Evolutionary conservation across 2,888 invertebrate genomes (phyloP), one percentile per base, ranked within the genome.

Genomic region (Agrochola lychnidis): DNA sequence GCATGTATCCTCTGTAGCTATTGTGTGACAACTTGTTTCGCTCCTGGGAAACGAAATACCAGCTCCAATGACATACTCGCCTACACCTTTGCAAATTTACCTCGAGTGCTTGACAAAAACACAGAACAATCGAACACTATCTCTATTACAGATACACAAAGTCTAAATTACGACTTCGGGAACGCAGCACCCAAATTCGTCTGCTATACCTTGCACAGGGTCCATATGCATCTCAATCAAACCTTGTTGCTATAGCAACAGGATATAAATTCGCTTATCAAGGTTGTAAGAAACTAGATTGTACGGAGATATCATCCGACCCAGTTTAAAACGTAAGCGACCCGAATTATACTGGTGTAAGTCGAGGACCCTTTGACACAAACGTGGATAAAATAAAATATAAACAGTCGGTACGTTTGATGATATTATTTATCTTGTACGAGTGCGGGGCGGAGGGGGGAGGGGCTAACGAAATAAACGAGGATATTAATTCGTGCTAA

Each of bases 271-370:
- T 81, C 45, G 75, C 16, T 22, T 67, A 51, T 25, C 51, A 40
- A 61, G 16, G 48, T 70, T 30, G 40, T 64, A 76, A 78, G 82
- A 61, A 78, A 64, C 22, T 68, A 80, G 73, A 75, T 82, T 78
- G 83, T 74, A 63, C 63, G 30, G 67, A 88, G 88, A 89, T 88
- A 88, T 88, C 87, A 88, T 78, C 73, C 89, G 85, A 85, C 89
- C 89, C 86, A 88, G 89, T 89, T 89, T 88, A 85, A 89, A 89
- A 89, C 73, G 89, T 89, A 86, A 88, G 88, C 87, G 85, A 89
- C 82, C 89, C 89, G 86, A 88, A 88, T 87, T 85, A 82, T 76
- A 83, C 83, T 73, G 81, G 82, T 79, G 82, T 83, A 88, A 85
- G 87, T 85, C 77, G 83, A 88, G 88, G 82, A 83, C 86, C 83